Conservation (phyloP, 2,888 invertebrate genomes). For the Dioctria linearis region DNA sequence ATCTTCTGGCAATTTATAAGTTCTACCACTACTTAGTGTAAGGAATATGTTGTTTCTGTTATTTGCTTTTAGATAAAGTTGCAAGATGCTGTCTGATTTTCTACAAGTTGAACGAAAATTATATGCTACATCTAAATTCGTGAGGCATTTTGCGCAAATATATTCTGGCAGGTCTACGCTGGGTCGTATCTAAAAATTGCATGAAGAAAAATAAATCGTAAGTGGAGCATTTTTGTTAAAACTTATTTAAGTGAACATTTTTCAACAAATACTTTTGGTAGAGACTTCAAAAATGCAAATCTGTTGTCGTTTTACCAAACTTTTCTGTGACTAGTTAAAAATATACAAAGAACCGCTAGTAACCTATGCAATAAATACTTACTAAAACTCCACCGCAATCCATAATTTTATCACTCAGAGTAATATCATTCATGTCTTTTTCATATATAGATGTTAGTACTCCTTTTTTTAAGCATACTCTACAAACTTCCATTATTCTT, state of each 20-base stretch:
- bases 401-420: conserved; percentile 63
- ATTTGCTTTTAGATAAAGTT: conserved; percentile 42
- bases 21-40: conserved; percentile 36
- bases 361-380: conserved; percentile 56
- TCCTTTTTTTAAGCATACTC: conserved; percentile 43
- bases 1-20: conserved; percentile 42
- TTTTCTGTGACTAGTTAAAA: no score
- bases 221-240: no score
- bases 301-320: no score
- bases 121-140: conserved; percentile 39
- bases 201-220: not conserved
- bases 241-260: no score
- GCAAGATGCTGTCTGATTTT: conserved; percentile 44
- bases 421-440: conserved; percentile 38
- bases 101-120: conserved; percentile 46
- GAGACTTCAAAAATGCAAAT: no score
- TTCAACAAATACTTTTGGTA: no score
- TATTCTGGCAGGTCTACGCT: conserved; percentile 26
- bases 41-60: conserved; percentile 45
- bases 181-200: conserved; percentile 22
- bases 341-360: not conserved
- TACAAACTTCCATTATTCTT: conserved; percentile 42
- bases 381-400: conserved; percentile 68
- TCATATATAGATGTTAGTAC: conserved; percentile 32
- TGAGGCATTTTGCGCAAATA: conserved; percentile 44